Evolutionary conservation across 2,888 invertebrate genomes (phyloP), one percentile per base, ranked within the genome.

Genomic region (Emmelina monodactyla): DNA sequence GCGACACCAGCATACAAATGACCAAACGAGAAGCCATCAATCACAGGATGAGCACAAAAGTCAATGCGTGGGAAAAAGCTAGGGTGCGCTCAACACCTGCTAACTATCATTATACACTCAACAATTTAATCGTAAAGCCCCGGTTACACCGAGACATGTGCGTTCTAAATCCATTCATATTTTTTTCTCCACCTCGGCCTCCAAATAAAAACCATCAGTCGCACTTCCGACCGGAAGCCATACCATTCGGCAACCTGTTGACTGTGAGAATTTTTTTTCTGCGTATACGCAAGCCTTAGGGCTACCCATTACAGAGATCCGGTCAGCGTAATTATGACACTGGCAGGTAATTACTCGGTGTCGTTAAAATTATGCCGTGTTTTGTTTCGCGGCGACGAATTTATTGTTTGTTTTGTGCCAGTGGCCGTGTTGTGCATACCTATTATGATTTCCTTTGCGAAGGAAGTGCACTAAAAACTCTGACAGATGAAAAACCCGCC

Each of bases 211-310:
- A 70, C 72, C 68, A 70, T 63, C 66, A 62, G 67, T 64, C 61
- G 55, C 57, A 76, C 78, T 79, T 79, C 78, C 78, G 72, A 68
- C 73, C 72, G 76, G 78, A 78, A 76, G 65, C 48, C 64, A 54
- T 56, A 51, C 58, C 63, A 64, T 70, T 70, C 61, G 68, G 59
- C 66, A 75, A 79, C 76, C 76, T 78, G 78, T 72, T 66, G 49
- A 50, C 54, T 70, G 69, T 76, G 76, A 66, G 76, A 76, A 76
- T 51, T 65, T 69, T 68, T 70, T 72, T n/a, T 67, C 55, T 58
- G 46, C 51, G 52, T 51, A 51, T 51, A 53, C 50, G 52, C 49
- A 45, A 40, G 44, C 42, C 46, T 43, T 50, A 64, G 63, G 65
- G 68, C 49, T 65, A 9, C 19, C 9, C 19, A 19, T 19, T 19